A percentile compares a stretch with the other conserved stretches of the same genome.
Conservation (phyloP, 2,888 invertebrate species). For the Leucophenga maculata region DNA sequence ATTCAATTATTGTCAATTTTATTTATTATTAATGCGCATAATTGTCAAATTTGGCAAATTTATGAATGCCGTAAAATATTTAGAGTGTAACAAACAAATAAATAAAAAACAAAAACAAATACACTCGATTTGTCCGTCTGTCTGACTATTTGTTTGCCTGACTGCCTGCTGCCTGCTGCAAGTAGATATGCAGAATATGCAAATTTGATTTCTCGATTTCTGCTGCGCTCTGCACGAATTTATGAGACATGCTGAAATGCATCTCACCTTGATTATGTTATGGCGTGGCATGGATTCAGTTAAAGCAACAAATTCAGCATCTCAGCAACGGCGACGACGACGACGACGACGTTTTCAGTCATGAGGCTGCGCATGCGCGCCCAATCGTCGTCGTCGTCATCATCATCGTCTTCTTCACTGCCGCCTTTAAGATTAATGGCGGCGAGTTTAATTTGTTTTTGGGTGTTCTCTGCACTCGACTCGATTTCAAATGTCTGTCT, state of each 20-base stretch:
- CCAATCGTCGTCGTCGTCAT: constrained; percentile 9
- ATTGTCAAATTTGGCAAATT: constrained; percentile 72
- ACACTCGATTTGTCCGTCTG: background rate
- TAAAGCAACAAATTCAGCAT: background rate
- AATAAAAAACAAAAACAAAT: background rate
- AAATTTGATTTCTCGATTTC: constrained; percentile 28
- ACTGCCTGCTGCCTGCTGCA: background rate
- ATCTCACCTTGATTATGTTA: constrained; percentile 68
- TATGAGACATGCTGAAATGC: constrained; percentile 70
- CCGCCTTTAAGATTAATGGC: constrained; percentile 62
- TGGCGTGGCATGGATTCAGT: constrained; percentile 25
- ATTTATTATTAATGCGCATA: constrained; percentile 72
- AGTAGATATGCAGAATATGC: constrained; percentile 27
- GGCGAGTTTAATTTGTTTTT: constrained; percentile 65
- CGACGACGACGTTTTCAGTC: background rate
- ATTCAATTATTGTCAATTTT: constrained; percentile 71
- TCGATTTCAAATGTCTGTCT: background rate
- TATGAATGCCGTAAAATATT: constrained; percentile 55
- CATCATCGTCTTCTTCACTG: constrained; percentile 25
- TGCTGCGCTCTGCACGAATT: constrained; percentile 53
- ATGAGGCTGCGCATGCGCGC: constrained; percentile 18
- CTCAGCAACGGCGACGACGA: background rate
- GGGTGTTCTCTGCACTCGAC: constrained; percentile 51
- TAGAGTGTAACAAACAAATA: background rate
- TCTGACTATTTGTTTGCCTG: background rate